phyloP scores from a whole-genome alignment of 2,113 vertebrate genomes.

The Coturnix japonica region DNA sequence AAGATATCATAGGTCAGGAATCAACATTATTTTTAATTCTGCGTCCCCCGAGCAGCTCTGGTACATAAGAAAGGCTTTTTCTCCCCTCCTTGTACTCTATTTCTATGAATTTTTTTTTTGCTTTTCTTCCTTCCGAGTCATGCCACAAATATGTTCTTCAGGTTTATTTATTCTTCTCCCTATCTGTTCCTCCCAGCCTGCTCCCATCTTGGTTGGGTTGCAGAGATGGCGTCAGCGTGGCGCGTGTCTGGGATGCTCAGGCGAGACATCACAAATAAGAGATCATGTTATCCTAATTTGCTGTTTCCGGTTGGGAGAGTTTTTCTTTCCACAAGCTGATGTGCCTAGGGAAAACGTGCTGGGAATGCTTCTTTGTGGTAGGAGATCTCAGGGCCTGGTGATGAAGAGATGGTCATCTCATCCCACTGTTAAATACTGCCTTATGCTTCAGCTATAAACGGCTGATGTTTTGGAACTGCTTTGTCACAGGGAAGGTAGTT shows the following conservation, averaged over 20 bases:
- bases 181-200: conserved; percentile 35
- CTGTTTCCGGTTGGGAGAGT: conserved; percentile 26
- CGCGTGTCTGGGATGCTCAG: conserved; percentile 58
- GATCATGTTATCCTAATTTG: conserved; percentile 36
- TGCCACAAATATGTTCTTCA: conserved; percentile 48
- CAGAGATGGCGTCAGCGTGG: conserved; percentile 6
- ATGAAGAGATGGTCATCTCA: conserved; percentile 45
- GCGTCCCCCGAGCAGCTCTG: conserved; percentile 42
- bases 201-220: conserved; percentile 18
- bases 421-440: background rate
- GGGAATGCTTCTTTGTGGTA: conserved; percentile 51
- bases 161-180: conserved; percentile 47
- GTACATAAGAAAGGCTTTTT: conserved; percentile 28
- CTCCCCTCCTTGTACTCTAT: background rate
- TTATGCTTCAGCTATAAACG: background rate
- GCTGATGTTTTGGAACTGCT: background rate
- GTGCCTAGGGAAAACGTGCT: conserved; percentile 22
- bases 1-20: conserved; percentile 72
- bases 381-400: background rate
- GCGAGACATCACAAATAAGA: background rate
- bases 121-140: conserved; percentile 57
- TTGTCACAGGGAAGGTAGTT: background rate
- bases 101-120: conserved; percentile 56
- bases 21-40: conserved; percentile 64
- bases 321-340: conserved; percentile 14